A percentile compares a stretch with the other conserved stretches of the same genome.
phyloP scores from a whole-genome alignment of 2,888 invertebrate genomes.

The Drosophila barbarae region DNA sequence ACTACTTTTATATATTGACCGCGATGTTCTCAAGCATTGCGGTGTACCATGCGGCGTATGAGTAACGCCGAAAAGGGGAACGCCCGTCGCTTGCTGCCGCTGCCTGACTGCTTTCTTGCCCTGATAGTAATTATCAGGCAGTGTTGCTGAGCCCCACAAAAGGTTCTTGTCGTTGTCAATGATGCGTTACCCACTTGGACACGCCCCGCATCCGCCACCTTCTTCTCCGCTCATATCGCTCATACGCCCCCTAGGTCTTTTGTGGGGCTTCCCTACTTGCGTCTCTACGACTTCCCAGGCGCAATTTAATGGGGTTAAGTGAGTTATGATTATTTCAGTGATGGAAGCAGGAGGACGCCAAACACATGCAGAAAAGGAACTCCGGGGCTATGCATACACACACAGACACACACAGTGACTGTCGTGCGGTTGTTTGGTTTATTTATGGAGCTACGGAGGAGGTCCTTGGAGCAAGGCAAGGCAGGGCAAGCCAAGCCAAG shows the following conservation, averaged over 20 bases:
- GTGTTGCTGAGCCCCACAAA: conserved; percentile 20
- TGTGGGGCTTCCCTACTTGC: conserved; percentile 13
- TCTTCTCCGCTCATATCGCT: conserved; percentile 22
- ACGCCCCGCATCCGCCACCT: conserved; percentile 40
- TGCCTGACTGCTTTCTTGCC: conserved; percentile 7
- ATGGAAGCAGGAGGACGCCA: conserved; percentile 14
- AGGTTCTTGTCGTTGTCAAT: conserved; percentile 49
- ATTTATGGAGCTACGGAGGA: conserved; percentile 29
- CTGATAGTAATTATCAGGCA: conserved; percentile 53
- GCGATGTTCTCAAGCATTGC: neutral
- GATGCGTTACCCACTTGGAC: conserved; percentile 57
- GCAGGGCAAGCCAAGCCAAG: conserved; percentile 9
- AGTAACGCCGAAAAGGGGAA: conserved; percentile 33
- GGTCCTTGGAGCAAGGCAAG: conserved; percentile 26
- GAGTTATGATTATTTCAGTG: conserved; percentile 60
- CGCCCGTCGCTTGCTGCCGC: conserved; percentile 2
- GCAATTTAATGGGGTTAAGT: conserved; percentile 65
- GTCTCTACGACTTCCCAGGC: conserved; percentile 7
- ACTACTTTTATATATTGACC: too few species aligned
- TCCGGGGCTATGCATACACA: conserved; percentile 12
- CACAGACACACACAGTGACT: neutral
- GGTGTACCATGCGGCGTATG: conserved; percentile 50
- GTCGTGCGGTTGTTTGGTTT: conserved; percentile 20
- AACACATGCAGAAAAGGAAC: conserved; percentile 33
- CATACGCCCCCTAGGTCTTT: conserved; percentile 32